phyloP scores from a whole-genome alignment of 2,888 invertebrate species.

The Belgica antarctica region DNA sequence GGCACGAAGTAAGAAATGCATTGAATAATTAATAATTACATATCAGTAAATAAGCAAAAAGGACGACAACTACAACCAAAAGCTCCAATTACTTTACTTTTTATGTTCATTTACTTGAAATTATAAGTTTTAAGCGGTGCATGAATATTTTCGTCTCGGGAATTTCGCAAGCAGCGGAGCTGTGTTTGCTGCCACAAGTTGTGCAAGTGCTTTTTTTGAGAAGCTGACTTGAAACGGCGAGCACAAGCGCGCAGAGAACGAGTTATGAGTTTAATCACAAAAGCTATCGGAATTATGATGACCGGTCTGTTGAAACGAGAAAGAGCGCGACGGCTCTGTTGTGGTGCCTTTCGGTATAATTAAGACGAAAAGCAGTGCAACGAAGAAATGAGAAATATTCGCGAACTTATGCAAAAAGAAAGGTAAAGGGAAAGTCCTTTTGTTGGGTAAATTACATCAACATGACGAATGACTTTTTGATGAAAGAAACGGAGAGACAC shows the following conservation, averaged over 20 bases:
- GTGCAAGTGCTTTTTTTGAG: neutral
- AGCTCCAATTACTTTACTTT: neutral
- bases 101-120: neutral
- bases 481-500: neutral
- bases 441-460: constrained; percentile 38
- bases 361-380: neutral
- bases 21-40: too few species aligned
- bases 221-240: neutral
- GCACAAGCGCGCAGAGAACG: neutral
- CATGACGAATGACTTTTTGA: constrained; percentile 40
- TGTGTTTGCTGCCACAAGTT: neutral
- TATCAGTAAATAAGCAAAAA: too few species aligned
- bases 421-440: constrained; percentile 41
- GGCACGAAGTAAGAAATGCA: too few species aligned
- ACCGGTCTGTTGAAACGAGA: neutral
- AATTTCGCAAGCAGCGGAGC: neutral
- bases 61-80: too few species aligned
- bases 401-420: constrained; percentile 21
- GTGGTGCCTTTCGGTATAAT: constrained; percentile 18
- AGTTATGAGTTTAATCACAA: constrained; percentile 11
- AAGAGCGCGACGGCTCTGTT: neutral
- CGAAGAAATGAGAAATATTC: neutral
- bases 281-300: neutral
- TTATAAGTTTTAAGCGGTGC: neutral
- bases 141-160: neutral